These are phyloP conservation scores for Sitta carolinensis DNA, from an alignment of 2,797 vertebrate species.

Conservation along the genomic window DNA sequence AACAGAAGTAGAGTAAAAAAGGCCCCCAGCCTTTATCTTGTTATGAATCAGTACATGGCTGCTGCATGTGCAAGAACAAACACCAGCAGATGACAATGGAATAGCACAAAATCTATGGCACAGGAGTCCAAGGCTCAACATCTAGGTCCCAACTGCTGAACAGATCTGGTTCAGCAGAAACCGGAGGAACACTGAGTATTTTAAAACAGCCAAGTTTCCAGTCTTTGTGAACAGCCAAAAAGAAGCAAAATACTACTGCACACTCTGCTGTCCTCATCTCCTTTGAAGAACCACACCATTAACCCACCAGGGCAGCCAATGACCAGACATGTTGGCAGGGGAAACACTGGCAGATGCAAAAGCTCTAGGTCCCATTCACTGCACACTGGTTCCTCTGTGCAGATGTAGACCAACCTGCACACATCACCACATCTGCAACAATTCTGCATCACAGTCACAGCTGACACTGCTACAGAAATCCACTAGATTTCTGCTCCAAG, in stretches of 20 bases:
- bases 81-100: neutral
- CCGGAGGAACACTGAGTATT: neutral
- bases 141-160: neutral
- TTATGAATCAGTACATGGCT: neutral
- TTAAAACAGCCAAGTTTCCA: neutral
- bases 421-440: neutral
- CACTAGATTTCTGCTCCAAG: neutral
- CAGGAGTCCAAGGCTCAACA: rapidly evolving
- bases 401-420: rapidly evolving
- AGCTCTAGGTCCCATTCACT: neutral
- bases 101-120: neutral
- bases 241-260: neutral
- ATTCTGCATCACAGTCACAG: neutral
- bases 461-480: neutral
- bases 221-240: neutral
- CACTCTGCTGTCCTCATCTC: neutral
- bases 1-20: neutral
- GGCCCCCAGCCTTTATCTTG: neutral
- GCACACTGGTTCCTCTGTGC: neutral
- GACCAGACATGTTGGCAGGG: neutral
- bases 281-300: neutral
- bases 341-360: neutral
- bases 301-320: neutral
- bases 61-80: neutral
- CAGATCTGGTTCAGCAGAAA: neutral